These are phyloP conservation scores for Euplexia lucipara DNA, from an alignment of 2,888 invertebrate genomes.

Conservation along the genomic window DNA sequence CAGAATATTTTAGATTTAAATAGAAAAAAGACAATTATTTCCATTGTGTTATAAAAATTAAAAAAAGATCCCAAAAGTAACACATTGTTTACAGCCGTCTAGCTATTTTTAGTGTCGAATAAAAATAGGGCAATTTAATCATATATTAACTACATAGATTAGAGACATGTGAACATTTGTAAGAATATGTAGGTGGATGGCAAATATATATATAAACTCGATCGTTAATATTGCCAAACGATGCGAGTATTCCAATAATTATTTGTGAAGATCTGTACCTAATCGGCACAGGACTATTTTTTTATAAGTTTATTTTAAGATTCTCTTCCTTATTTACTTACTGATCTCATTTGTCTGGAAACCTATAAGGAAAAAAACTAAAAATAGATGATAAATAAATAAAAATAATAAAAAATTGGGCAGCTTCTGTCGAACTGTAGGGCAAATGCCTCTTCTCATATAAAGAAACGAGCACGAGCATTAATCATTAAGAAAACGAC, in stretches of 20 bases:
- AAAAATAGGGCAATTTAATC: background rate
- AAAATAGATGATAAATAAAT: too few species aligned
- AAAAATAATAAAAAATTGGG: too few species aligned
- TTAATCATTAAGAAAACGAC: too few species aligned
- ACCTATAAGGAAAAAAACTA: too few species aligned
- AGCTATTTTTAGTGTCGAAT: background rate
- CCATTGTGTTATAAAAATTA: background rate
- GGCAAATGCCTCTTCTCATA: too few species aligned
- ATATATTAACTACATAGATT: slow-evolving; percentile 6
- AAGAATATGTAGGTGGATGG: slow-evolving; percentile 3
- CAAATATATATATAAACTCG: slow-evolving; percentile 4
- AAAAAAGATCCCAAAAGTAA: too few species aligned
- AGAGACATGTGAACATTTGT: slow-evolving; percentile 5
- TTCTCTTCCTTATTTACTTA: too few species aligned
- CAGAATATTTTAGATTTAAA: background rate
- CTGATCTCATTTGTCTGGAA: too few species aligned
- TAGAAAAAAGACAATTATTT: background rate
- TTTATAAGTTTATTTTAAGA: too few species aligned
- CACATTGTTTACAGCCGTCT: background rate
- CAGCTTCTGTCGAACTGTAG: too few species aligned
- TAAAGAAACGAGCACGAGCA: too few species aligned
- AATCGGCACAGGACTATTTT: background rate
- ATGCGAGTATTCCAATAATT: slow-evolving; percentile 11
- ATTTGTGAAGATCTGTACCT: background rate
- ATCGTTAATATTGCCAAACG: slow-evolving; percentile 38